Base-by-base conservation (phyloP, 2,797 vertebrate genomes). In the Chromobotia macracanthus region DNA sequence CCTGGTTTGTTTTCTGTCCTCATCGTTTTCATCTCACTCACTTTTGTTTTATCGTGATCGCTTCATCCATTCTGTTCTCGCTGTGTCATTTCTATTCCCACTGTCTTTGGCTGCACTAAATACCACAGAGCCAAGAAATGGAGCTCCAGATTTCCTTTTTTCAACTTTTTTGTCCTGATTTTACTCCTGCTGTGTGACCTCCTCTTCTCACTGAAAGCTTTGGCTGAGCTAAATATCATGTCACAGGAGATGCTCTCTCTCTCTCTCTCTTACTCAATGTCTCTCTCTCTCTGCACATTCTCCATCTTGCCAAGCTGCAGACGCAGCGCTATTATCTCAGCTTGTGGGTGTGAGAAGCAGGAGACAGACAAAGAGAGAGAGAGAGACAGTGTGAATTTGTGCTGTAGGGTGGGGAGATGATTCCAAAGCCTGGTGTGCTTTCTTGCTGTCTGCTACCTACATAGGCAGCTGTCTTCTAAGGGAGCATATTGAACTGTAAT, bases 161-260 rank as follows among this genome's bases (percentile, higher is more conserved):
- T 44, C 68, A 51, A 64, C 11, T 25, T 53, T 58, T 46, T 58
- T 65, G 35, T 70, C 11, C 28, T 68, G 19, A 38, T 70, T 72
- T 21, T 71, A 75, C 48, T 71, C 15, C 25, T 66, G 58, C 65
- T 82, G 50, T 61, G 60, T 74, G 79, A 60, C 76, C 76, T 79
- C 79, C 64, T 69, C 58, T 72, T 72, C 44, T 75, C 35, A 76
- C 74, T 72, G 41, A 41, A 60, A 80, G 68, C 65, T 76, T 64
- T 72, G 38, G 35, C 79, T 78, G 16, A 41, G 63, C 61, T 83
- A 73, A 80, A 77, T 80, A 81, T 65, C 74, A 56, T 51, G 35
- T 50, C 63, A 70, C 64, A 38, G 31, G n/a, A 60, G 66, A 63
- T 68, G 51, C 23, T 79, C 60, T 46, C 28, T 67, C 55, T 56